Percentiles rank a stretch among this genome's conserved stretches.
Evolutionary conservation across 1,140 invertebrate genomes (phyloP).

Genomic region (Hyposmocoma kahamanoa): DNA sequence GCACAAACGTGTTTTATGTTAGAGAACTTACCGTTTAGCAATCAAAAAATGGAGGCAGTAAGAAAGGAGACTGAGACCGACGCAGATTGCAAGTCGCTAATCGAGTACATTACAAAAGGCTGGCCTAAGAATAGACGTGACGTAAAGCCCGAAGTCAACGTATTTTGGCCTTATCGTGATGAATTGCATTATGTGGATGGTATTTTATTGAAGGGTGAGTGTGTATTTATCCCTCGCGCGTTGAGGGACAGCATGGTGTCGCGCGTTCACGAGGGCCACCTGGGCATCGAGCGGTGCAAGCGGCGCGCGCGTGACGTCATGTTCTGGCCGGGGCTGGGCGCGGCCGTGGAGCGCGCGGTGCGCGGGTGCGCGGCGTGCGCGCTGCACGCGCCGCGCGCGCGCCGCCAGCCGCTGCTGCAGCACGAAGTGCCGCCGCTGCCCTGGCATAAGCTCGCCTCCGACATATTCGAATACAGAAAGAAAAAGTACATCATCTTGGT

Average conservation of each 20-base stretch:
- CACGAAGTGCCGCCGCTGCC: constrained; percentile 24
- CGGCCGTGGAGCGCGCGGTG: constrained; percentile 33
- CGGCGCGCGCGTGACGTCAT: constrained; percentile 35
- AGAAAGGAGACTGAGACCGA: constrained; percentile 6
- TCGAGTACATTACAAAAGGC: constrained; percentile 9
- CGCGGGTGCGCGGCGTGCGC: constrained; percentile 22
- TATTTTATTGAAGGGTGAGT: constrained; percentile 20
- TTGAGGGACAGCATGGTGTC: constrained; percentile 35
- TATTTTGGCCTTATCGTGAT: constrained; percentile 19
- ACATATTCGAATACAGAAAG: constrained; percentile 30
- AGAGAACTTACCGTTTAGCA: constrained; percentile 17
- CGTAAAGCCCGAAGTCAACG: neutral
- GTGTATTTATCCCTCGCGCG: constrained; percentile 32
- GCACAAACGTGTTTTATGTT: constrained; percentile 20
- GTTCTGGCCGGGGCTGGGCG: constrained; percentile 47
- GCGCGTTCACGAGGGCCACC: constrained; percentile 38
- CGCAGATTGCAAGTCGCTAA: constrained; percentile 2
- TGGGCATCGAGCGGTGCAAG: constrained; percentile 35
- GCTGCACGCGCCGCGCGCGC: constrained; percentile 9
- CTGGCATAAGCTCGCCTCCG: constrained; percentile 37
- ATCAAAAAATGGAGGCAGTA: constrained; percentile 9
- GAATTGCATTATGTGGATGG: constrained; percentile 19
- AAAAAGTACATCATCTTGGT: constrained; percentile 25
- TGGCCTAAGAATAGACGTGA: constrained; percentile 15
- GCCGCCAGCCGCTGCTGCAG: constrained; percentile 28